Evolutionary conservation across 2,888 invertebrate species (phyloP).

Genomic region (Zygothrica quintamaculata): DNA sequence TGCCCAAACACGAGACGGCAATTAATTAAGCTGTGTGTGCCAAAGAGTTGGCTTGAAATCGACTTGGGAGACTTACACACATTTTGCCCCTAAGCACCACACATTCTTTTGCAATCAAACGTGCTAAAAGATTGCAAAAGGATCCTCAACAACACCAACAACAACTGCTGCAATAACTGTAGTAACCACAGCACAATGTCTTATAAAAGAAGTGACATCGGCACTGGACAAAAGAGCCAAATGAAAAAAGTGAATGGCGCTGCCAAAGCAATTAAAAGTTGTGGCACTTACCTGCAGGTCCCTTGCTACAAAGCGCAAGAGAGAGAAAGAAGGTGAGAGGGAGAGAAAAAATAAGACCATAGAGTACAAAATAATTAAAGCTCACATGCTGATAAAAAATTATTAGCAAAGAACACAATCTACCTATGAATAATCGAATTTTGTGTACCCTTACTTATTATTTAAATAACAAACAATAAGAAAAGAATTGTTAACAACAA

Average conservation of each 20-base stretch:
- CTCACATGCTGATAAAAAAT: constrained; percentile 24
- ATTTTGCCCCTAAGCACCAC: constrained; percentile 14
- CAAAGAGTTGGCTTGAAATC: constrained; percentile 33
- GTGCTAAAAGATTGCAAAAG: constrained; percentile 65
- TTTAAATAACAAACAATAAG: too few relatives aligned
- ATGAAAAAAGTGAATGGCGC: constrained; percentile 67
- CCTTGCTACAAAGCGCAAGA: constrained; percentile 45
- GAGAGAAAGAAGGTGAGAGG: constrained; percentile 7
- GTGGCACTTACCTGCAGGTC: constrained; percentile 35
- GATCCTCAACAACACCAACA: constrained; percentile 40
- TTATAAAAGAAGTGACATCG: constrained; percentile 35
- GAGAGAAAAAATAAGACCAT: constrained; percentile 6
- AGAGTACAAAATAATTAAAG: constrained; percentile 47
- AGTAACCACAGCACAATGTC: neutral
- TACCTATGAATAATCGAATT: neutral
- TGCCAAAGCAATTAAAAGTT: constrained; percentile 61
- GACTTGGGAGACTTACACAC: constrained; percentile 5
- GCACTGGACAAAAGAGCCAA: constrained; percentile 20
- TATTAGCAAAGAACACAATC: constrained; percentile 9
- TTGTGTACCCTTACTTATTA: constrained; percentile 12
- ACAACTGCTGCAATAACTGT: constrained; percentile 5
- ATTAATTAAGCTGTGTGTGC: constrained; percentile 58
- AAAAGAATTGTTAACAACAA: too few relatives aligned
- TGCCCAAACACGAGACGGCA: constrained; percentile 38
- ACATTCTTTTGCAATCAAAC: constrained; percentile 59